Percentiles rank a stretch among this genome's conserved stretches.
Conservation (phyloP, 92 coral and sea anemone species). For the Heliopora coerulea region DNA sequence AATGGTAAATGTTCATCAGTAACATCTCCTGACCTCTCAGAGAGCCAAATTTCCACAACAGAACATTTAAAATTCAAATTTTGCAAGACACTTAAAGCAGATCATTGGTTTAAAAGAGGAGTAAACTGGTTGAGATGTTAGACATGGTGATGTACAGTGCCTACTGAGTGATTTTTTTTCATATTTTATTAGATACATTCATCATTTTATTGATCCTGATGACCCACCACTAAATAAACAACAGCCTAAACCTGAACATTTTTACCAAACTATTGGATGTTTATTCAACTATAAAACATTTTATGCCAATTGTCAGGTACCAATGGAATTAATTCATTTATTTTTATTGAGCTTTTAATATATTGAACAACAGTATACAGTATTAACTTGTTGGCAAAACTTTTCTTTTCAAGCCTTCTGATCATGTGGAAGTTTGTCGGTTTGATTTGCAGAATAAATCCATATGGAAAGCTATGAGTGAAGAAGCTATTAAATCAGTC, state of each 20-base stretch:
- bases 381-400: background rate
- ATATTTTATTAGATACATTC: slow-evolving; percentile 63
- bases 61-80: too few relatives aligned
- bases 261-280: slow-evolving; percentile 94
- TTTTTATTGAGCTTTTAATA: too few relatives aligned
- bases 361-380: too few relatives aligned
- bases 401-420: slow-evolving; percentile 67
- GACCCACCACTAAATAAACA: slow-evolving; percentile 87
- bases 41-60: too few relatives aligned
- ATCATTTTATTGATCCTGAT: slow-evolving; percentile 88
- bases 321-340: too few relatives aligned
- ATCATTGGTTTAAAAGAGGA: too few relatives aligned
- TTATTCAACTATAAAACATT: slow-evolving; percentile 86
- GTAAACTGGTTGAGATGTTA: too few relatives aligned
- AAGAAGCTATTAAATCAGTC: slow-evolving; percentile 85
- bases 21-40: too few relatives aligned
- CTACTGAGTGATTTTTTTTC: too few relatives aligned
- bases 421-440: slow-evolving; percentile 83
- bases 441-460: slow-evolving; percentile 90
- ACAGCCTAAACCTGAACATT: slow-evolving; percentile 71
- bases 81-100: too few relatives aligned
- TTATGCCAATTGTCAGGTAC: slow-evolving; percentile 94
- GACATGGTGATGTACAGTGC: too few relatives aligned
- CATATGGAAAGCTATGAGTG: slow-evolving; percentile 99
- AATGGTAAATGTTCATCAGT: too few relatives aligned